Base-by-base conservation (phyloP, 2,797 vertebrate species). In the Pseudomugil gertrudae region DNA sequence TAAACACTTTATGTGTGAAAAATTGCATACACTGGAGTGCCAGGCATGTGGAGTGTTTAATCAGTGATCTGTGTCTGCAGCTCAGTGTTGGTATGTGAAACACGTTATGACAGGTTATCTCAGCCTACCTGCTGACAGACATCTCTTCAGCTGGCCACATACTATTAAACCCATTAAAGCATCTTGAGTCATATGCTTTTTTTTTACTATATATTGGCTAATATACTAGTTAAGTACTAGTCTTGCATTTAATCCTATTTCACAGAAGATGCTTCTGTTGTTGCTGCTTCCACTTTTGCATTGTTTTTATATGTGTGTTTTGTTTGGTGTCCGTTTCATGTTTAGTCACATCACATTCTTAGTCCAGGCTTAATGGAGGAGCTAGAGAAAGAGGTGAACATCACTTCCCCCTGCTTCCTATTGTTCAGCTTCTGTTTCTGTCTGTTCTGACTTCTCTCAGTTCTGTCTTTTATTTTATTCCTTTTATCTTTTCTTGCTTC, bases 381-480 rank as follows among this genome's bases (percentile, higher is more conserved):
- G 72, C 80, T 72, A 43, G 68, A 76, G 81, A 72, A 79, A 23
- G 63, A 63, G 54, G 58, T 70, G 68, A 76, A 66, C 52, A 8
- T 69, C 57, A 27, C 63, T 69, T 35, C 26, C 63, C 23, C 14
- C 54, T 75, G 61, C 67, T 83, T 59, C 48, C 67, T 76, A 55
- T 78, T 77, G 61, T 81, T 86, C 57, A 71, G 69, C 56, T 52
- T 83, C 61, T 78, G 68, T 88, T 83, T 66, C 83, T 73, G 29
- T 29, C 80, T 88, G 60, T 67, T 85, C 84, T 84, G 35, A 73
- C 76, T 78, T 88, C 67, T 78, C 65, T 89, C 90, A 94, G 79
- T 94, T 84, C 93, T 95, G 80, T 95, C 90, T 83, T 89, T 93
- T 91, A 78, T 91, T 90, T 93, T 92, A 67, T 56, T 74, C 93